Percentiles rank a stretch among this genome's conserved stretches.
phyloP scores from a whole-genome alignment of 2,113 vertebrate species.

The Oxyruncus cristatus region DNA sequence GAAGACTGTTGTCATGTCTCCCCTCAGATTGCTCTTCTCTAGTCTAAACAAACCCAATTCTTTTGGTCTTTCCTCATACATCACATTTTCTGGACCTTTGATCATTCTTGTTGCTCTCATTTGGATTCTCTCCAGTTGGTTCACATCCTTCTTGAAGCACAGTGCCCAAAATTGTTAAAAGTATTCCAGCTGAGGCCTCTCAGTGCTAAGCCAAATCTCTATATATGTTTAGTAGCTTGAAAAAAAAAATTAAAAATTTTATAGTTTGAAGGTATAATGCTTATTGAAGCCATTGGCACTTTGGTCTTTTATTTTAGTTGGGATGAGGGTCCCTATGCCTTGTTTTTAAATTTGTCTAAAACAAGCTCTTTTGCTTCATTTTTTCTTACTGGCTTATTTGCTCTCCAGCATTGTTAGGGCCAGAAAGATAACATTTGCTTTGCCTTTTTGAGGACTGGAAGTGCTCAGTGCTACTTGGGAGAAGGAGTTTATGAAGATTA shows the following conservation, averaged over 20 bases:
- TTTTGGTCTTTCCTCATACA: conserved; percentile 61
- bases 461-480: background rate
- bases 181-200: conserved; percentile 40
- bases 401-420: background rate
- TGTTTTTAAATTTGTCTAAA: background rate
- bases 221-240: background rate
- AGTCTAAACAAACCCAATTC: conserved; percentile 65
- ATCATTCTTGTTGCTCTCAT: conserved; percentile 40
- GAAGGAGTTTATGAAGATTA: background rate
- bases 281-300: background rate
- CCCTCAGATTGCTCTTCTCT: conserved; percentile 34
- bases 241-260: background rate
- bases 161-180: conserved; percentile 44
- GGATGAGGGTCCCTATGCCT: background rate
- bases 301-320: background rate
- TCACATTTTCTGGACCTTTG: conserved; percentile 63
- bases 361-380: background rate
- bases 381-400: background rate
- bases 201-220: background rate
- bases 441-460: background rate
- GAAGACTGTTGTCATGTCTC: conserved; percentile 61
- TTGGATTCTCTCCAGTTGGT: conserved; percentile 60
- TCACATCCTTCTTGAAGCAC: conserved; percentile 20
- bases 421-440: background rate
- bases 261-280: background rate